A percentile compares a stretch with the other conserved stretches of the same genome.
Conservation (phyloP, 2,113 vertebrate genomes). For the Ia io region DNA sequence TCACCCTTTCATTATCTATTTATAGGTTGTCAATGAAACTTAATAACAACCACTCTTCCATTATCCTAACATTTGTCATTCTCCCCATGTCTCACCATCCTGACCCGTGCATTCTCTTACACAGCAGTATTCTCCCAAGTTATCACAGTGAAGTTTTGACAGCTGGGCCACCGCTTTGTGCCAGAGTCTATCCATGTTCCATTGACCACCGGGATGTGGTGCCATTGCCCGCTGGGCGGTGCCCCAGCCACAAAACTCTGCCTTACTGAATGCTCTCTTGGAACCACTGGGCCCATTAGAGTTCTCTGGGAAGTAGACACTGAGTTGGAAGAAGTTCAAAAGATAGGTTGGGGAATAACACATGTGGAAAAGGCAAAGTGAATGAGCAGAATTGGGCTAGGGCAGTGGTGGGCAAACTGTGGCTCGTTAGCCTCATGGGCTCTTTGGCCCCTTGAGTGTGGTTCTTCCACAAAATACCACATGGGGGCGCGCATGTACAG, state of each 20-base stretch:
- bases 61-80: background rate
- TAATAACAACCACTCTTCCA: background rate
- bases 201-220: background rate
- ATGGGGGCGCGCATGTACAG: no score
- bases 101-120: background rate
- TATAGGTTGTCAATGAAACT: background rate
- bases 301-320: background rate
- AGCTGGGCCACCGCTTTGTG: background rate
- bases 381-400: background rate
- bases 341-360: background rate
- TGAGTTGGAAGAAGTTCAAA: background rate
- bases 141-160: background rate
- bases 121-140: background rate
- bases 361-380: background rate
- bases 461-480: no score
- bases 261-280: background rate
- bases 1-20: background rate
- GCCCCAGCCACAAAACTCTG: background rate
- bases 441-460: no score
- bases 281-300: background rate
- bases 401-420: no score
- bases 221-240: background rate
- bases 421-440: no score
- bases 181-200: background rate
- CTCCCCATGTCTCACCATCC: background rate